A percentile compares a stretch with the other conserved stretches of the same genome.
Conservation (phyloP, 2,888 invertebrate species). For the Ceramica pisi region DNA sequence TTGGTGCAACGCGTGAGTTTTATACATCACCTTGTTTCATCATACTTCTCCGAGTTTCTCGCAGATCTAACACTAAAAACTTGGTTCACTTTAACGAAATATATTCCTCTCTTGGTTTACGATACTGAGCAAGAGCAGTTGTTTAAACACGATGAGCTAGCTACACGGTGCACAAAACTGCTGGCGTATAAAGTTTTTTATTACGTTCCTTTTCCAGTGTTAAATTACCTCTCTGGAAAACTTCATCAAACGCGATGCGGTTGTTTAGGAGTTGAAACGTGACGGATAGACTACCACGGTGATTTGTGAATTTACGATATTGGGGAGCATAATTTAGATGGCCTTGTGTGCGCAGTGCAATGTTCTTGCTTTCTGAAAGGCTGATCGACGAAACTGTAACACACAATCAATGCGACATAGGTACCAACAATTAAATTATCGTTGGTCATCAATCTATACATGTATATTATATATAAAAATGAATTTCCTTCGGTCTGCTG, state of each 20-base stretch:
- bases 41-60: slow-evolving; percentile 1
- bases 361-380: not conserved
- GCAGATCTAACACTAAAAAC: slow-evolving; percentile 35
- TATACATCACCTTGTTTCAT: slow-evolving; percentile 4
- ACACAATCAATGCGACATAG: too few relatives aligned
- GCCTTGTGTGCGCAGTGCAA: not conserved
- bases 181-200: slow-evolving; percentile 36
- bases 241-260: slow-evolving; percentile 15
- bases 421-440: too few relatives aligned
- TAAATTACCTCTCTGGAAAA: slow-evolving; percentile 17
- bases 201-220: slow-evolving; percentile 27
- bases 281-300: not conserved
- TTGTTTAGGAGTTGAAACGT: slow-evolving; percentile 11
- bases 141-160: slow-evolving; percentile 19
- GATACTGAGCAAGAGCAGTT: slow-evolving; percentile 21
- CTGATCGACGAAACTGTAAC: not conserved
- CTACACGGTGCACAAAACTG: not conserved
- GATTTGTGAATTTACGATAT: not conserved
- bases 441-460: too few relatives aligned
- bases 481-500: too few relatives aligned
- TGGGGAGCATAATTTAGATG: not conserved
- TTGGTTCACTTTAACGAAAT: slow-evolving; percentile 32
- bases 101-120: slow-evolving; percentile 25
- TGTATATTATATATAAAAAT: too few relatives aligned
- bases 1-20: slow-evolving; percentile 3